Base-by-base conservation (phyloP, 2,113 vertebrate species). In the Setophaga petechia region DNA sequence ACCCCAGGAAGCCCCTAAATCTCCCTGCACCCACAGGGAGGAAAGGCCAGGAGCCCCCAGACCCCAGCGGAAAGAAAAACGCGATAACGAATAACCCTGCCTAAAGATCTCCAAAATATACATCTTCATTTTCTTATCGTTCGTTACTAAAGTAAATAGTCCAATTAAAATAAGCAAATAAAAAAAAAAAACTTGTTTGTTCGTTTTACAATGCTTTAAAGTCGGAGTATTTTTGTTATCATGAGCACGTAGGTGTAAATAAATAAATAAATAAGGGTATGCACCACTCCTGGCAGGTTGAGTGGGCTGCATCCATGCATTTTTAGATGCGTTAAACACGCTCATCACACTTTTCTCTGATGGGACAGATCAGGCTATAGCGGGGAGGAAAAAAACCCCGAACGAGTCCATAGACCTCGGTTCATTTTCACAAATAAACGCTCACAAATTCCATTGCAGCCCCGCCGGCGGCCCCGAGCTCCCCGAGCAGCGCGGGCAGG, bases 221-320 rank as follows among this genome's bases (percentile, higher is more conserved):
- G 12, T 4, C 12, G 30, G 28, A 47, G 7, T 59, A 35, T 21
- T 6, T 52, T 10, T 6, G 39, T 31, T 67, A n/a, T 62, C 23
- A 63, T 13, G n/a, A 74, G 33, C 59, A 44, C 3, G 17, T 3
- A 37, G 7, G 18, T 1, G 2, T 6, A 46, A 69, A 80, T 7
- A 31, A 14, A 62, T 13, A 43, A 54, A 69, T 10, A 55, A 39
- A 46, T 22, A 55, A 1, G 9, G 9, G 43, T 12, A 79, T 15
- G 31, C 23, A 44, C 2, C 30, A 12, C n/a, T 51, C 20, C 27
- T n/a, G 17, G 23, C 22, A 51, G 22, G 2, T 1, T 15, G 24
- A 15, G 9, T 15, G 9, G 17, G 15, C 1, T 54, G 1, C 37
- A 23, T 2, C 12, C 0, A 3, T 8, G 2, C 18, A 31, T 37